Conservation (phyloP, 1,140 invertebrate genomes). For the Trigoniulus corallinus region DNA sequence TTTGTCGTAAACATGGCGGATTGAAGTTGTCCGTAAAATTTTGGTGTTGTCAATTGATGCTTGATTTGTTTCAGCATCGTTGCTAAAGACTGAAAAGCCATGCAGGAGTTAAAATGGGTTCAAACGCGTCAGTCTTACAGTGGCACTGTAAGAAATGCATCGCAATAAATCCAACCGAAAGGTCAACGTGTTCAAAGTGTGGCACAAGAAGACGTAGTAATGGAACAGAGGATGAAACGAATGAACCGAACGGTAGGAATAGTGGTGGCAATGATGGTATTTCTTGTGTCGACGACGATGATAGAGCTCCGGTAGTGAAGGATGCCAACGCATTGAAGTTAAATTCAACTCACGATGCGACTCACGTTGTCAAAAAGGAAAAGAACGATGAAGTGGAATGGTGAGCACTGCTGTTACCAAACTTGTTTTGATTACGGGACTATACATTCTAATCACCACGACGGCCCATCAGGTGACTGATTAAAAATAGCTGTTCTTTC, state of each 20-base stretch:
- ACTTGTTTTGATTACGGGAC: too few relatives aligned
- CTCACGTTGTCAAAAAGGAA: conserved; percentile 9
- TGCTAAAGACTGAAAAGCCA: too few relatives aligned
- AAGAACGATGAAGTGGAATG: conserved; percentile 2
- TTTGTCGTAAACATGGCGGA: too few relatives aligned
- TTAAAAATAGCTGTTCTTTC: too few relatives aligned
- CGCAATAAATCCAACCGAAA: conserved; percentile 68
- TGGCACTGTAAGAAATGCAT: conserved; percentile 73
- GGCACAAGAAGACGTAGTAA: conserved; percentile 22
- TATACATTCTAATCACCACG: too few relatives aligned
- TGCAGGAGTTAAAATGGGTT: conserved; percentile 69
- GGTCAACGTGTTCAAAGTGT: conserved; percentile 58
- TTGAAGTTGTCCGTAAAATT: too few relatives aligned
- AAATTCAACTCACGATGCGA: conserved; percentile 11
- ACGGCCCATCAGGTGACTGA: too few relatives aligned
- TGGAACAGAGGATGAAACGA: conserved; percentile 10
- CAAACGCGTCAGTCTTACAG: conserved; percentile 72
- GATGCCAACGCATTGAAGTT: not conserved
- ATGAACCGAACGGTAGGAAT: conserved; percentile 4
- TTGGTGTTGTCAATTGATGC: too few relatives aligned
- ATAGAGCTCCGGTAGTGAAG: not conserved
- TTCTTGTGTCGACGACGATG: conserved; percentile 3
- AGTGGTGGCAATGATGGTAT: conserved; percentile 1
- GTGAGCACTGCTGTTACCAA: too few relatives aligned
- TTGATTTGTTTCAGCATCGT: too few relatives aligned